phyloP scores from a whole-genome alignment of 2,797 vertebrate species.

The Agapornis canus region DNA sequence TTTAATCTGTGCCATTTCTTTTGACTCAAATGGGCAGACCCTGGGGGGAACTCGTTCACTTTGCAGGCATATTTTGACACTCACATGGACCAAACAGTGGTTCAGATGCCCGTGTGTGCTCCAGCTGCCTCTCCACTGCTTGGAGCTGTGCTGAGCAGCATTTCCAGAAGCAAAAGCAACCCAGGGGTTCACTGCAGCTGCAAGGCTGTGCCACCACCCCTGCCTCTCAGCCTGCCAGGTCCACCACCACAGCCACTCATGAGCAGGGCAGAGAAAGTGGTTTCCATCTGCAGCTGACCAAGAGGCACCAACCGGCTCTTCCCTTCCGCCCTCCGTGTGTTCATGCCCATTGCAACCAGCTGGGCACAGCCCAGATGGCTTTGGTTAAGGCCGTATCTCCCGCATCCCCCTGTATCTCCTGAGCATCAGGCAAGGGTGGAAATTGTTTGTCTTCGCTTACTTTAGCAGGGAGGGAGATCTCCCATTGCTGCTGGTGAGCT shows the following conservation, averaged over 20 bases:
- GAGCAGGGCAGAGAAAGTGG: neutral
- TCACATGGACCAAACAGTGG: accelerated
- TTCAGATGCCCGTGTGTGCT: accelerated
- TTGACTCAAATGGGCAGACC: neutral
- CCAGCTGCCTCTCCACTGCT: neutral
- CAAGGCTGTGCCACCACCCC: neutral
- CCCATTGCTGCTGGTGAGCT: neutral
- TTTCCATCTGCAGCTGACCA: neutral
- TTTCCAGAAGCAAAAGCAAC: neutral
- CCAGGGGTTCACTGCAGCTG: neutral
- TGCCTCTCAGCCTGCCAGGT: neutral
- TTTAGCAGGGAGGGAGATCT: neutral
- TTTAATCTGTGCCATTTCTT: neutral
- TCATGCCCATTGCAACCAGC: neutral
- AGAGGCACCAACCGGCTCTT: neutral
- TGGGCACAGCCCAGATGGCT: neutral
- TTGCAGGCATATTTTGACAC: neutral
- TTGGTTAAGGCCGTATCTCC: neutral
- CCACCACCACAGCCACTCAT: neutral
- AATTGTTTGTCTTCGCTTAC: neutral
- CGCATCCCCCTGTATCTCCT: neutral
- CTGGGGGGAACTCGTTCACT: accelerated
- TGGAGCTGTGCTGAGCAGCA: neutral
- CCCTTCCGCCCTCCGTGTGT: accelerated
- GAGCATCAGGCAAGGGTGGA: neutral